Base-by-base conservation (phyloP, 2,888 invertebrate species). In the Colletes collaris region DNA sequence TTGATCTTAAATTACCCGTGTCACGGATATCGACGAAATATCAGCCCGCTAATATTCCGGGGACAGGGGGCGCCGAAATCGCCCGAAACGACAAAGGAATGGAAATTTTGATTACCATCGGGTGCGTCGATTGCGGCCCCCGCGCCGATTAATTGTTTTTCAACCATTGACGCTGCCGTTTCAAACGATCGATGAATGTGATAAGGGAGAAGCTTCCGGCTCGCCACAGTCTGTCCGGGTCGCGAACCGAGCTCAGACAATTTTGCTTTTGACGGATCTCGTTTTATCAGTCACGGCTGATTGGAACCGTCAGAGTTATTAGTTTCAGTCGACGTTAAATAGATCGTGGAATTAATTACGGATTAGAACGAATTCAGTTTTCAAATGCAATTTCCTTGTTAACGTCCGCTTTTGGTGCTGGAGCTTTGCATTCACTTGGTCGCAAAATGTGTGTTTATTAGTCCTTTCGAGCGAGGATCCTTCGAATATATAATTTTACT, bases 1-100 rank as follows among this genome's bases (percentile, higher is more conserved):
- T 76, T 67, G 35, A 76, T 76, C 76, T 76, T 67, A 76, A 65
- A 59, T 58, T 67, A 52, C 40, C 53, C 8, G 44, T 46, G 63
- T 37, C 37, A 0, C 53, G 27, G 27, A 27, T 52, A 59, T 60
- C 60, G 44, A 10, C 55, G 62, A 50, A 44, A 72, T 65, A 65
- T 73, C 66, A 55, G 35, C 35, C 1, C 11, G n/a, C 46, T 4
- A 1, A 44, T 27, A 19, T 27, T 50, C 8, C 8, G 10, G 10
- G 0, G 4, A 19, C 8, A 27, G 27, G 27, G 27, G 27, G 27
- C 27, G 2, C 27, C 27, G 27, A n/a, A 19, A 44, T 16, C 60
- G n/a, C 13, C 35, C 4, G 10, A 52, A 10, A 13, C 16, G 68
- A 59, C 77, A 65, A 77, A 64, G 77, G 64, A 60, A 77, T 50